Evolutionary conservation across 2,113 vertebrate genomes (phyloP).

Genomic region (Oncorhynchus nerka): DNA sequence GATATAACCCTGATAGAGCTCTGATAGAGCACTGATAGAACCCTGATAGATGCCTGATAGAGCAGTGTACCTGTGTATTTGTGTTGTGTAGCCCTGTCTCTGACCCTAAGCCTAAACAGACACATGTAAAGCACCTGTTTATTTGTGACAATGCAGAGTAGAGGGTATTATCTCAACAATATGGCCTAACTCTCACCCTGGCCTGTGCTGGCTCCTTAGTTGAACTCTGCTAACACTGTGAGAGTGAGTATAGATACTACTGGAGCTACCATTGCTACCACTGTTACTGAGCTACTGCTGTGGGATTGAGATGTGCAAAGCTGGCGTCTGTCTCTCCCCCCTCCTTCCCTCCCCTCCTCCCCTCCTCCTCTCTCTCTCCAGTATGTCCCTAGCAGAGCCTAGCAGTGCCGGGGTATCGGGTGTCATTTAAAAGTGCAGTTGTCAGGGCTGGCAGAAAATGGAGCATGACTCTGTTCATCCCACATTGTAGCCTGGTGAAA

Average conservation of each 20-base stretch:
- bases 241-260: not conserved
- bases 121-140: too few species aligned
- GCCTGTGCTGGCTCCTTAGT: not conserved
- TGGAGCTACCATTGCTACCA: not conserved
- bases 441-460: slow-evolving; percentile 66
- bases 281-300: slow-evolving; percentile 7
- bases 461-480: slow-evolving; percentile 60
- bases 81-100: too few species aligned
- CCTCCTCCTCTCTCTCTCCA: slow-evolving; percentile 37
- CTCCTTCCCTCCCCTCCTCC: slow-evolving; percentile 26
- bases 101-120: too few species aligned
- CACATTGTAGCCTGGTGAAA: slow-evolving; percentile 55
- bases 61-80: too few species aligned
- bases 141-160: too few species aligned
- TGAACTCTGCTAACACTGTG: not conserved
- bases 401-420: slow-evolving; percentile 51
- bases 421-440: slow-evolving; percentile 69
- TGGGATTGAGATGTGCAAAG: slow-evolving; percentile 44
- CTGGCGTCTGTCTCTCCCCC: slow-evolving; percentile 49
- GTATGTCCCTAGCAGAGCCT: slow-evolving; percentile 45
- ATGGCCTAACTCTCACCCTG: not conserved
- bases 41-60: not conserved
- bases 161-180: too few species aligned
- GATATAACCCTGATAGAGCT: slow-evolving; percentile 28
- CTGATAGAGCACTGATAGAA: not conserved